Base-by-base conservation (phyloP, 2,113 vertebrate genomes). In the Gambusia affinis region DNA sequence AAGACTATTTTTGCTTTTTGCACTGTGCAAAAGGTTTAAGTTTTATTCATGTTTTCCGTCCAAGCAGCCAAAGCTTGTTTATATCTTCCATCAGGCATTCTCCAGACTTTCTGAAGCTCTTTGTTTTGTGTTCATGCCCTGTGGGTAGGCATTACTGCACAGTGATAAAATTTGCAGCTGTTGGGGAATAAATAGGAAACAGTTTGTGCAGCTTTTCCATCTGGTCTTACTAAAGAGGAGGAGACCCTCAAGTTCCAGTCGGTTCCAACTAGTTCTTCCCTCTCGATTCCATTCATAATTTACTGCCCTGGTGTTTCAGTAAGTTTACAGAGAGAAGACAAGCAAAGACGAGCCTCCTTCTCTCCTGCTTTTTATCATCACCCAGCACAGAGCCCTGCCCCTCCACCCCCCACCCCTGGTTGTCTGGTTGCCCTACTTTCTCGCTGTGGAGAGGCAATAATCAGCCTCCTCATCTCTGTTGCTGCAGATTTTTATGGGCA, bases 231-330 rank as follows among this genome's bases (percentile, higher is more conserved):
- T 29, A 44, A 42, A 22, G 35, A 30, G 37, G 24, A 35, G 70
- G 37, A 63, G 67, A n/a, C 8, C 29, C 44, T 8, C 51, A n/a
- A 57, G 51, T 11, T 57, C 12, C 6, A 44, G 62, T 31, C 72
- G 33, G 67, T 80, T 66, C 64, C 37, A 61, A 31, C 66, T 31
- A 3, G 8, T 44, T 22, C 72, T 75, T 64, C 74, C 72, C 44
- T 65, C 85, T 83, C 60, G 12, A 1, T 80, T 79, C 68, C 75
- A 90, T 90, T 87, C 76, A 89, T 87, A 79, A 89, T 87, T 85
- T 54, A 90, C 72, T 61, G 67, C 60, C 65, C 35, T 65, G 47
- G 24, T 73, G 66, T 60, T 86, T 80, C 80, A 67, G 71, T 77
- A 66, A 81, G 64, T 78, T 74, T 27, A 30, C 68, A 67, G 60